Base-by-base conservation (phyloP, 2,797 vertebrate genomes). In the Myripristis jacobus region DNA sequence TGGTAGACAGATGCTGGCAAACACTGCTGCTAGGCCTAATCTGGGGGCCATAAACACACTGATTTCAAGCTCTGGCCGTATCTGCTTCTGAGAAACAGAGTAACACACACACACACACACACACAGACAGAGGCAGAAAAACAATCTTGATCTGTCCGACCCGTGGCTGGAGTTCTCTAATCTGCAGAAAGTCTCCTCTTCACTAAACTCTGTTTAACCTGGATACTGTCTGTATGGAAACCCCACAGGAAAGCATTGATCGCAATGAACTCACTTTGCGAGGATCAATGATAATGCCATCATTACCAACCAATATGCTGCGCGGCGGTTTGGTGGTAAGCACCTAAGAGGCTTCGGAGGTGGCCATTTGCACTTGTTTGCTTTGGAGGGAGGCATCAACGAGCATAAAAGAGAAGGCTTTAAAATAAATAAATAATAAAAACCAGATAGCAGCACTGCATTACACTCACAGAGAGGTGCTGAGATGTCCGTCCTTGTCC, bases 1-100 rank as follows among this genome's bases (percentile, higher is more conserved):
- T 82, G 75, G 84, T 68, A 77, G 80, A 84, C 89, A 92, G 91
- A 93, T 91, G 91, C 77, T 87, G 85, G 82, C 83, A 81, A 77
- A 83, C 2, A 62, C 73, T 51, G 70, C 6, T 54, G 67, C 79
- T 46, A 19, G 59, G 70, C 79, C 83, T 91, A 89, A 91, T 89
- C 90, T 70, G 70, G 31, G n/a, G 74, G 75, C 76, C 77, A 74
- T 80, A 70, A 89, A 89, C 73, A 82, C 50, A 11, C 52, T 12
- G 48, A 27, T 48, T 38, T 72, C 79, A 85, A 88, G 69, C 76
- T 78, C 34, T 66, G 75, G 46, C 53, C 4, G 31, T 53, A 44
- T 43, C 25, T 18, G 44, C 34, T 41, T 9, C 27, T 19, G 70
- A 58, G 55, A 71, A 69, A 73, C 57, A 0, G 16, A 75, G n/a